phyloP scores from a whole-genome alignment of 2,113 vertebrate species.

The Hassar affinis region DNA sequence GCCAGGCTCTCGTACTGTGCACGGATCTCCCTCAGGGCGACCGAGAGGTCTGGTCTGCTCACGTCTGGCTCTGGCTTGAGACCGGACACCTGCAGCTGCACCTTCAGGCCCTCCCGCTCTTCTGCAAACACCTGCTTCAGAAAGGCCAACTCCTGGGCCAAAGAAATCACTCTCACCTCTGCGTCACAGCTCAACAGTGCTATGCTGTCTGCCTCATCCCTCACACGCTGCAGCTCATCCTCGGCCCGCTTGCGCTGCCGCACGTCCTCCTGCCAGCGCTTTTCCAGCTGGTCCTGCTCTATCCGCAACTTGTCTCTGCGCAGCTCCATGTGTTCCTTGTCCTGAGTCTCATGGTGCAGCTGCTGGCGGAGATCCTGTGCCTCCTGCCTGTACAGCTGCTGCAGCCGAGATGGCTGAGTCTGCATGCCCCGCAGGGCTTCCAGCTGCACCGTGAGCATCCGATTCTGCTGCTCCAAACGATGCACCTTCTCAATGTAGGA shows the following conservation, averaged over 20 bases:
- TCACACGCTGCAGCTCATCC: constrained; percentile 65
- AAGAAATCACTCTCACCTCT: constrained; percentile 72
- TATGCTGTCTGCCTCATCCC: constrained; percentile 68
- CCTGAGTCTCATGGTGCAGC: constrained; percentile 71
- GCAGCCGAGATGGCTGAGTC: constrained; percentile 71
- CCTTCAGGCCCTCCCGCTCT: constrained; percentile 69
- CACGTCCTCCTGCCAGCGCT: constrained; percentile 70
- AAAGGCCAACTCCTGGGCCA: constrained; percentile 76
- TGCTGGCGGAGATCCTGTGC: constrained; percentile 68
- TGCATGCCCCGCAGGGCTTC: constrained; percentile 69
- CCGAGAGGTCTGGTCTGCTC: constrained; percentile 72
- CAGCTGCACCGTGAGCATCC: constrained; percentile 69
- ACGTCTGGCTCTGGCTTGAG: constrained; percentile 67
- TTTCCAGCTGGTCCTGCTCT: constrained; percentile 66
- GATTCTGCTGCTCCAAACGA: constrained; percentile 77
- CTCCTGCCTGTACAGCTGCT: constrained; percentile 73
- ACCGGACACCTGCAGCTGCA: constrained; percentile 69
- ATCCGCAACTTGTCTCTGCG: constrained; percentile 68
- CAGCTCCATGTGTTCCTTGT: constrained; percentile 71
- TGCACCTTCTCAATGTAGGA: constrained; percentile 80
- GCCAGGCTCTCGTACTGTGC: constrained; percentile 77
- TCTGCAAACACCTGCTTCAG: constrained; percentile 76
- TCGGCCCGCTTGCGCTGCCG: constrained; percentile 63
- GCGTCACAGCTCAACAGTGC: constrained; percentile 66
- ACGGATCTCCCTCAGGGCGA: constrained; percentile 76